Evolutionary conservation across 2,113 vertebrate genomes (phyloP).

Genomic region (Syngnathus typhle): DNA sequence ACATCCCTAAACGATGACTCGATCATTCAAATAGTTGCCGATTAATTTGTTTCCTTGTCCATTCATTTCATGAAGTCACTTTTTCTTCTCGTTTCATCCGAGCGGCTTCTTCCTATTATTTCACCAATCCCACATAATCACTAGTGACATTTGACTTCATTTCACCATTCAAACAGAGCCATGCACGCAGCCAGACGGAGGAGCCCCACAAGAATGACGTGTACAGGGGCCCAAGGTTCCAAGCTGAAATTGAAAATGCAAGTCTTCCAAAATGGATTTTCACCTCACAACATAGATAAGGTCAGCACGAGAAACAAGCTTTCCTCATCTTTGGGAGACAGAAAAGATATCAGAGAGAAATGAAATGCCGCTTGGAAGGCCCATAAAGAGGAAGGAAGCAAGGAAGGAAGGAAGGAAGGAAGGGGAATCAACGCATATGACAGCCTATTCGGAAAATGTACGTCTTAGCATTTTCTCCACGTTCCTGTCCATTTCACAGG

Average conservation of each 20-base stretch:
- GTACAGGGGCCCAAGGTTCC: background rate
- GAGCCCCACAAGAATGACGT: slow-evolving; percentile 4
- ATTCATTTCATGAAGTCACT: no score
- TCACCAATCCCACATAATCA: no score
- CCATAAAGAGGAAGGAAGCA: background rate
- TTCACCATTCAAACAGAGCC: no score
- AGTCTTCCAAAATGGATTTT: slow-evolving; percentile 35
- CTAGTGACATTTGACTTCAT: no score
- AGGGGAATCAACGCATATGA: slow-evolving; percentile 21
- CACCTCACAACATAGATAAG: slow-evolving; percentile 30
- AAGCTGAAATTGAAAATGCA: slow-evolving; percentile 34
- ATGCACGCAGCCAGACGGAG: background rate
- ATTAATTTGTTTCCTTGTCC: no score
- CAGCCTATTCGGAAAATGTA: slow-evolving; percentile 34
- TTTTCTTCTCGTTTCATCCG: no score
- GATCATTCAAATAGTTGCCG: no score
- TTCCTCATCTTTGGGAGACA: slow-evolving; percentile 10
- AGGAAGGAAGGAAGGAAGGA: background rate
- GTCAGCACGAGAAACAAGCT: slow-evolving; percentile 26
- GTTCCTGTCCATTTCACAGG: slow-evolving; percentile 1
- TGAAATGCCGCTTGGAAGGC: slow-evolving; percentile 21
- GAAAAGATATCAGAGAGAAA: slow-evolving; percentile 36
- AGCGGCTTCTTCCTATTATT: no score
- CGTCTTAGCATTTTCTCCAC: slow-evolving; percentile 2
- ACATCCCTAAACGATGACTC: no score